phyloP scores from a whole-genome alignment of 2,888 invertebrate species.

The Fragum sueziense region DNA sequence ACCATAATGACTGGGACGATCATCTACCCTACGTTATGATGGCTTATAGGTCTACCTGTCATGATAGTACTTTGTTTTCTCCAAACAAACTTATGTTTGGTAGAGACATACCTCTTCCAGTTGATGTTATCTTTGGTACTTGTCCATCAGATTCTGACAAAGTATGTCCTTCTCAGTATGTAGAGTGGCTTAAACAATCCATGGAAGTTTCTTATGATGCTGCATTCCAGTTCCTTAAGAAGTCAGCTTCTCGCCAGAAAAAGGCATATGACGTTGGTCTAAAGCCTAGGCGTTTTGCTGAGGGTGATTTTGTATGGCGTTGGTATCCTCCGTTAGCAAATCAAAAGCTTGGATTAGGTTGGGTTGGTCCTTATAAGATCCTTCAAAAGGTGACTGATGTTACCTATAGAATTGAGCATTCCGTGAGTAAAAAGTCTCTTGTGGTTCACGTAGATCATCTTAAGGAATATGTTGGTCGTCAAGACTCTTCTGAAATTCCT shows the following conservation, averaged over 20 bases:
- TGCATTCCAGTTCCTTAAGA: slow-evolving; percentile 58
- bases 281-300: slow-evolving; percentile 18
- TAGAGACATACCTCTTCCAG: slow-evolving; percentile 36
- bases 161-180: slow-evolving; percentile 40
- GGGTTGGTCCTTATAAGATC: slow-evolving; percentile 46
- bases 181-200: slow-evolving; percentile 83
- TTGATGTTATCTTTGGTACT: slow-evolving; percentile 39
- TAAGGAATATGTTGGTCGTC: slow-evolving; percentile 6
- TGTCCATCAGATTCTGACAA: neutral
- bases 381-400: slow-evolving; percentile 18
- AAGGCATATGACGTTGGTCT: slow-evolving; percentile 30
- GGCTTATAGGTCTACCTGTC: slow-evolving; percentile 42
- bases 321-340: slow-evolving; percentile 53
- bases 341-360: no score
- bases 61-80: slow-evolving; percentile 36
- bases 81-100: slow-evolving; percentile 43
- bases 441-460: slow-evolving; percentile 52
- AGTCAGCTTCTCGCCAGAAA: slow-evolving; percentile 29
- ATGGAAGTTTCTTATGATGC: slow-evolving; percentile 88
- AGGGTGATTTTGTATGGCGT: slow-evolving; percentile 39
- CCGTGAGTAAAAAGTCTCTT: neutral
- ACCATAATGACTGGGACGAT: slow-evolving; percentile 46
- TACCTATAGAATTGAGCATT: slow-evolving; percentile 25
- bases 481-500: neutral
- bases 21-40: slow-evolving; percentile 43